Evolutionary conservation across 2,113 vertebrate genomes (phyloP), one percentile per base, ranked within the genome.

Genomic region (Noturus placidus): DNA sequence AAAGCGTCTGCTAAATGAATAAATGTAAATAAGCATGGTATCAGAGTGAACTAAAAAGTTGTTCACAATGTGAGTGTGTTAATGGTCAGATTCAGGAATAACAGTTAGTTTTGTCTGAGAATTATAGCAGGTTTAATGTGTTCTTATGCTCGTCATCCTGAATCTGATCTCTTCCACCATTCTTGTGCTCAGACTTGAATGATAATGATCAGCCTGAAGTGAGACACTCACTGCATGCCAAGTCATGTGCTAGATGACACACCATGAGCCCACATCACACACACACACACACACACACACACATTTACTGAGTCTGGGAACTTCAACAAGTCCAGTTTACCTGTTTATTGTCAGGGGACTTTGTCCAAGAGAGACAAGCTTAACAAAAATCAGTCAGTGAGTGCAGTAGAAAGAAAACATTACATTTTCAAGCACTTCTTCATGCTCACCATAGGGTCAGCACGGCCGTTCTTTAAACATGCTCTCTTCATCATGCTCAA

Each of bases 71-170:
- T 57, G 83, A 83, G 15, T 25, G 13, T 46, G 9, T 19, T 59
- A 38, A 6, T 30, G 14, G 65, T 20, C 10, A 76, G 78, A 46
- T 57, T 35, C 54, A 76, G 82, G 82, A 87, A 87, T 86, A 87
- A 83, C 74, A 17, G 92, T 92, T 91, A 25, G 19, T 20, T 77
- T 93, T 94, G 91, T 93, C 93, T 94, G 89, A 91, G 92, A 92
- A 94, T 93, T 92, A 92, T 91, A 90, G 88, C 86, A 89, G 91
- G 87, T 91, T 92, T 93, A 94, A 93, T 93, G 89, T 92, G 93
- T 93, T 94, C 94, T 93, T 85, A 91, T 86, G 10, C 92, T 91
- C 90, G 91, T 94, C 91, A 90, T 94, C 89, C 86, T 67, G 91
- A 91, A 91, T 90, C 76, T 89, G 91, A 94, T 94, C 93, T 91